Evolutionary conservation across 64 coral and sea anemone genomes (phyloP).

Genomic region (Montipora capricornis): DNA sequence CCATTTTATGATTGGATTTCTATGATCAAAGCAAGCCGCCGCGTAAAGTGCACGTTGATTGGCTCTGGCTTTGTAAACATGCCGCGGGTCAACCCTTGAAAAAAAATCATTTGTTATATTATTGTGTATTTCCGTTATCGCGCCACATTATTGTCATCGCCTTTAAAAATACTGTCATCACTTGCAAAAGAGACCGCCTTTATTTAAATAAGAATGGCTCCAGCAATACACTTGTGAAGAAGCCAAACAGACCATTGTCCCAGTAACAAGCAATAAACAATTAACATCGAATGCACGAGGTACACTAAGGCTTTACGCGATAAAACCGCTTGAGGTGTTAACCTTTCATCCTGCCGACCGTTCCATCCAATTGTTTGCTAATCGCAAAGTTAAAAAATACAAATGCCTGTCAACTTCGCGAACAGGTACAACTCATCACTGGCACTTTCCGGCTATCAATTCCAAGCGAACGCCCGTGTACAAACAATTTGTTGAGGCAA

Average conservation of each 20-base stretch:
- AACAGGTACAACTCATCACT: constrained; percentile 28
- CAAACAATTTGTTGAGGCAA: constrained; percentile 81
- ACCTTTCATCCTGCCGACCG: constrained; percentile 98
- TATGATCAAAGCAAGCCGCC: constrained; percentile 93
- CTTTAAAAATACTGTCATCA: constrained; percentile 96
- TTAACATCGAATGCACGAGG: constrained; percentile 94
- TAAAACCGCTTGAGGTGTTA: constrained; percentile 90
- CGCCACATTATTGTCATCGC: constrained; percentile 95
- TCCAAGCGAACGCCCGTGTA: constrained; percentile 39
- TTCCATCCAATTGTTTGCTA: constrained; percentile 74
- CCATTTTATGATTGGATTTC: constrained; percentile 99
- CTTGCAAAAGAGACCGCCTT: constrained; percentile 98
- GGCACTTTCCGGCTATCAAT: constrained; percentile 79
- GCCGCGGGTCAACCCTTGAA: constrained; percentile 89
- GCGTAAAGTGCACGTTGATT: constrained; percentile 74
- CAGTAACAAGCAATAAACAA: constrained; percentile 97
- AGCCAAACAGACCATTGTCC: constrained; percentile 97
- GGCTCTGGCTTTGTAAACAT: constrained; percentile 90
- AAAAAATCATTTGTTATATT: constrained; percentile 99
- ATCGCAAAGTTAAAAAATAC: constrained; percentile 10
- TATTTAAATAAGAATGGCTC: constrained; percentile 98
- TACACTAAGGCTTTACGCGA: constrained; percentile 77
- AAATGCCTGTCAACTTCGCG: constrained; percentile 27
- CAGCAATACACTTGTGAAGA: constrained; percentile 92
- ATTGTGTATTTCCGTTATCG: constrained; percentile 99